Evolutionary conservation across 2,113 vertebrate species (phyloP).

Genomic region (Gavialis gangeticus): DNA sequence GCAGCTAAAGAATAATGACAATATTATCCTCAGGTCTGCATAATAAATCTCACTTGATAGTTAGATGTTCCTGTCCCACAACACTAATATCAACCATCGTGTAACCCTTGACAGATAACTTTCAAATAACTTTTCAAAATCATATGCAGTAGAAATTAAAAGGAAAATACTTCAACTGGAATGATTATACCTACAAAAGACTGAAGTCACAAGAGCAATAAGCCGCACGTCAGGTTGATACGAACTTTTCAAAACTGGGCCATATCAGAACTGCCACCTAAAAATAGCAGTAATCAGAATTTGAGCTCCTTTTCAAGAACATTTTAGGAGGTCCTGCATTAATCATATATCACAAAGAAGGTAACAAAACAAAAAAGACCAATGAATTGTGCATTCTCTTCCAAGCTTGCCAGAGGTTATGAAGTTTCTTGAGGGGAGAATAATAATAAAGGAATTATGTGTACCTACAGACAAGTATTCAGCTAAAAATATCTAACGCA

Average conservation of each 20-base stretch:
- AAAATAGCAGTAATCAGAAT: neutral
- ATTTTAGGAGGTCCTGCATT: neutral
- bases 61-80: neutral
- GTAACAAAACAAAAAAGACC: neutral
- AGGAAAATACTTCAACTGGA: neutral
- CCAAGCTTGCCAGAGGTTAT: neutral
- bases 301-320: neutral
- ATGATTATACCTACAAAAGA: too few species aligned
- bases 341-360: neutral
- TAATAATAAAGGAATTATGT: slow-evolving; percentile 14
- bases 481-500: neutral
- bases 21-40: neutral
- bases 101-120: neutral
- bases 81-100: neutral
- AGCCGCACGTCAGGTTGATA: neutral
- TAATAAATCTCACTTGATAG: neutral
- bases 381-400: neutral
- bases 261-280: neutral
- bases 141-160: neutral
- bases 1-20: neutral
- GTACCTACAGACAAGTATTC: neutral
- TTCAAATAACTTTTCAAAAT: neutral
- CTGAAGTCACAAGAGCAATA: neutral
- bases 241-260: neutral
- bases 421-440: neutral